A percentile compares a stretch with the other conserved stretches of the same genome.
Evolutionary conservation across 1,140 invertebrate genomes (phyloP).

Genomic region (Paramacrobiotus metropolitanus): DNA sequence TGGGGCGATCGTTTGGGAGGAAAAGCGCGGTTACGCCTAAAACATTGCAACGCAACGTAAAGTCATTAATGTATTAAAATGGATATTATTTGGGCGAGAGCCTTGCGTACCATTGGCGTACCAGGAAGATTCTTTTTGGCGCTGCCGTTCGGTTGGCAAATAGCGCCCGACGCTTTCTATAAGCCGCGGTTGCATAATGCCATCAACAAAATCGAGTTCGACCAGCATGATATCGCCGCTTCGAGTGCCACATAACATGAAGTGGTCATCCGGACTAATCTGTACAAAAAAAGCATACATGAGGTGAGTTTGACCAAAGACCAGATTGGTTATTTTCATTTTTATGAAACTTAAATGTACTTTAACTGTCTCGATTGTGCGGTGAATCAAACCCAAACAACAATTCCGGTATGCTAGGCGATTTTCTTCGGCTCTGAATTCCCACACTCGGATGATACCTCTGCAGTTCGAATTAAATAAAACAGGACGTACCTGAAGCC

Average conservation of each 20-base stretch:
- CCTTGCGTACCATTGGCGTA: neutral
- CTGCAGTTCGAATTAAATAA: too few relatives aligned
- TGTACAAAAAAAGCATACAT: constrained; percentile 11
- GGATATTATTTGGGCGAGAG: too few relatives aligned
- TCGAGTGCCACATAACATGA: constrained; percentile 56
- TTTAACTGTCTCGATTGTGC: constrained; percentile 23
- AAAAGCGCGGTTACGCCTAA: constrained; percentile 39
- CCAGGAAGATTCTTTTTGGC: neutral
- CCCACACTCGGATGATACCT: constrained; percentile 46
- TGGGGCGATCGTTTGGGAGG: constrained; percentile 27
- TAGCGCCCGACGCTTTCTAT: neutral
- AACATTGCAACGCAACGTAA: neutral
- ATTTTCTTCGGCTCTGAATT: constrained; percentile 39
- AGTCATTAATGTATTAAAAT: neutral
- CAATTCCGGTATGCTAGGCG: constrained; percentile 44
- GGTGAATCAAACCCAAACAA: constrained; percentile 23
- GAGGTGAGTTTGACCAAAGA: constrained; percentile 1
- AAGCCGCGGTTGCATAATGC: neutral
- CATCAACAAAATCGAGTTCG: neutral
- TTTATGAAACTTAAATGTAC: constrained; percentile 27
- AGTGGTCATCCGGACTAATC: constrained; percentile 36
- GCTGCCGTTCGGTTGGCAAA: neutral
- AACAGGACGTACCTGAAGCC: too few relatives aligned
- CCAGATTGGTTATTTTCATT: constrained; percentile 2
- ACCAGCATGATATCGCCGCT: constrained; percentile 37